Evolutionary conservation across 1,140 invertebrate species (phyloP), one percentile per base, ranked within the genome.

Genomic region (Drosophila grimshawi): DNA sequence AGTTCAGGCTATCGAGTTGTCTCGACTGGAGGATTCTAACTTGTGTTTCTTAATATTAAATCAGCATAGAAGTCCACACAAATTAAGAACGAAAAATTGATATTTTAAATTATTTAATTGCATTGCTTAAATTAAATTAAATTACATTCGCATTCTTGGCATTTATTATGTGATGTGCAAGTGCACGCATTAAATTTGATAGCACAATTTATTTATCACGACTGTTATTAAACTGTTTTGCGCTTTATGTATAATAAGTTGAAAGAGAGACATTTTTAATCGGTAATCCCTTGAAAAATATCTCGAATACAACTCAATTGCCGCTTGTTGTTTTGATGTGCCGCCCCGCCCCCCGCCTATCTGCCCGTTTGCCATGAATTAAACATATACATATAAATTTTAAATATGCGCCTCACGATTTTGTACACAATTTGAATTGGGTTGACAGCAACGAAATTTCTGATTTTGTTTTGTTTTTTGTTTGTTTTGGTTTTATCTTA

Each of bases 341-440:
- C 39, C 3, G 8, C 8, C 3, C 37, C 48, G 29, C 11, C 19
- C 6, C 30, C 43, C 7, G 27, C 8, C 2, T 1, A 35, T 37
- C 19, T 19, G 19, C 5, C 32, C 37, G 27, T 30, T 53, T 51
- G 53, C 69, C 68, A 77, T 85, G 81, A 80, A 80, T 77, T 73
- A 78, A 71, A 80, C 65, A 81, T 69, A 76, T n/a, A 27, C 27
- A 11, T 39, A 62, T 80, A 88, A 78, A 88, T 88, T 80, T 88
- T 88, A 88, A 88, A 88, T 88, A 88, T 88, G 85, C 83, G 62
- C 51, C 76, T 89, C 83, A 88, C 83, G 83, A 88, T 83, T 86
- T 80, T 88, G 66, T 89, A 88, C 85, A 88, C 83, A 88, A 88
- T 88, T 88, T 88, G 83, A 88, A 88, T 88, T 89, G 83, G 83